These are phyloP conservation scores for Brotula barbata DNA, from an alignment of 2,797 vertebrate species.

Conservation along the genomic window DNA sequence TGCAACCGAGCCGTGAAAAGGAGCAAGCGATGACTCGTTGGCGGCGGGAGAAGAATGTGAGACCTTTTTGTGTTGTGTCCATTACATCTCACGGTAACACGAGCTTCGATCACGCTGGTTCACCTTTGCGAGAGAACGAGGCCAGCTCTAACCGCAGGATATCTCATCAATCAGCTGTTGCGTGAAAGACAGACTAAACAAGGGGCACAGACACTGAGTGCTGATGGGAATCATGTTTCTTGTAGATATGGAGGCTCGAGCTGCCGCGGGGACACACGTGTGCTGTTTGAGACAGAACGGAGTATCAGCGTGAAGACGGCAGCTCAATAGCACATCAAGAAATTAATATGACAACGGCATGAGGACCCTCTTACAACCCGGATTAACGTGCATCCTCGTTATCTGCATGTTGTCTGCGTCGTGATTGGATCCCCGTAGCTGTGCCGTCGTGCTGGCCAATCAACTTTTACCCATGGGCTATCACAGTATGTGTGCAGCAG, in stretches of 20 bases:
- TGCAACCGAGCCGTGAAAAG: too few species aligned
- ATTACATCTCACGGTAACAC: constrained; percentile 39
- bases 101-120: constrained; percentile 31
- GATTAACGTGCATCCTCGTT: too few species aligned
- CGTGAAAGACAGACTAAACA: constrained; percentile 5
- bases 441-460: too few species aligned
- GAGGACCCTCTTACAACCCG: background rate
- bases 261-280: background rate
- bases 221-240: constrained; percentile 7
- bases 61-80: constrained; percentile 17
- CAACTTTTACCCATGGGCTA: too few species aligned
- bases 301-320: background rate
- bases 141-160: constrained; percentile 29
- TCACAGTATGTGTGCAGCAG: too few species aligned
- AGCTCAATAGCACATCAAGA: background rate
- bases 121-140: constrained; percentile 28
- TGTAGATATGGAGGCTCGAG: background rate
- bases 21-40: constrained; percentile 16
- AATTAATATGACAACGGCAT: background rate
- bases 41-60: constrained; percentile 25
- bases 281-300: background rate
- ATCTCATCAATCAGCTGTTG: constrained; percentile 40
- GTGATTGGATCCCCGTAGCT: too few species aligned
- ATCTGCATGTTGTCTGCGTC: too few species aligned
- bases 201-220: background rate